Percentiles rank a stretch among this genome's conserved stretches.
These are phyloP conservation scores for Lepilemur septentrionalis DNA, from an alignment of 2,797 vertebrate species.

Conservation along the genomic window DNA sequence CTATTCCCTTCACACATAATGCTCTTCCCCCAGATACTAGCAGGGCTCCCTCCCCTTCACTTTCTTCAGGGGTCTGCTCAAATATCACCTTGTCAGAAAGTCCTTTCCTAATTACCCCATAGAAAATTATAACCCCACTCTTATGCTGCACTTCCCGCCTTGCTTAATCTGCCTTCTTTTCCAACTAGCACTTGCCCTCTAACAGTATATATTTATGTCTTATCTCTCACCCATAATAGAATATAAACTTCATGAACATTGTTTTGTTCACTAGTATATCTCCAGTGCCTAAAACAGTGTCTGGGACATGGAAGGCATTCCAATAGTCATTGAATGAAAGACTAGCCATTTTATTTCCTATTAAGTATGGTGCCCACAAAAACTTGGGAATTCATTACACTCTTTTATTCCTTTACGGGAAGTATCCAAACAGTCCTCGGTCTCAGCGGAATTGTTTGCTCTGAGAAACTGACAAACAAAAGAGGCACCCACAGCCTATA, in stretches of 20 bases:
- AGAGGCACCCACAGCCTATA: neutral
- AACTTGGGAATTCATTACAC: neutral
- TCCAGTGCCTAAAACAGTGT: neutral
- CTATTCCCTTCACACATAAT: neutral
- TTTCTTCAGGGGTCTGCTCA: neutral
- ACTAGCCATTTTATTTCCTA: neutral
- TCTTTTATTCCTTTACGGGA: neutral
- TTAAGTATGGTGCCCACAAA: neutral
- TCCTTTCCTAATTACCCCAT: neutral
- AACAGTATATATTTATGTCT: neutral
- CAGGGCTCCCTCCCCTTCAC: neutral
- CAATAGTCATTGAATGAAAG: neutral
- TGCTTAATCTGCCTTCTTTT: neutral
- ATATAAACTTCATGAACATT: neutral
- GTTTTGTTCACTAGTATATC: neutral
- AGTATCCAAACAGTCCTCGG: neutral
- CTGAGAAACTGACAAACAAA: neutral
- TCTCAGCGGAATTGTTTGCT: neutral
- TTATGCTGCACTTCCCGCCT: neutral
- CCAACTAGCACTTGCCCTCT: neutral
- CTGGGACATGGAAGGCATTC: neutral
- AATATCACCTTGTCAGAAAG: neutral
- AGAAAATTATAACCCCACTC: neutral
- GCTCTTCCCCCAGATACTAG: neutral
- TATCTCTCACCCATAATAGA: neutral